These are phyloP conservation scores for Forbesichthys agassizii DNA, from an alignment of 2,113 vertebrate species.

Conservation along the genomic window DNA sequence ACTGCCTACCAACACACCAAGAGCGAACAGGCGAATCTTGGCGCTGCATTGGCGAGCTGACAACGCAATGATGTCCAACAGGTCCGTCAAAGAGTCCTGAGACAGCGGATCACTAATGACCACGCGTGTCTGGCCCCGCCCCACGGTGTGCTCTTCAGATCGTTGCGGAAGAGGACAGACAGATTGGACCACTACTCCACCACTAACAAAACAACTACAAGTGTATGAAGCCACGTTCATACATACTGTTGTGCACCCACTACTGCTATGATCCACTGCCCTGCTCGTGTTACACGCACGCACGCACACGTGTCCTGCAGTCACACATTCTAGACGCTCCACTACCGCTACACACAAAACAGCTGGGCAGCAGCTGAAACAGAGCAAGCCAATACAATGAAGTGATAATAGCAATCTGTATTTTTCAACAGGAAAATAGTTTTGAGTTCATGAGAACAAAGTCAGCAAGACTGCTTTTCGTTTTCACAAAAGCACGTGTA, in stretches of 20 bases:
- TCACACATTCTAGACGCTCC: conserved; percentile 50
- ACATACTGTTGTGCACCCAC: conserved; percentile 47
- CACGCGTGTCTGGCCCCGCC: conserved; percentile 64
- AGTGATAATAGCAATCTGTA: conserved; percentile 43
- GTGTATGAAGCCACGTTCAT: conserved; percentile 64
- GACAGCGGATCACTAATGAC: conserved; percentile 76
- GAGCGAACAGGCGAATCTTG: conserved; percentile 56
- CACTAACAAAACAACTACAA: conserved; percentile 71
- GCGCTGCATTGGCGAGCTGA: conserved; percentile 33
- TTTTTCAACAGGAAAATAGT: conserved; percentile 18
- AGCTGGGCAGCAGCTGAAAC: conserved; percentile 71
- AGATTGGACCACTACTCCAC: conserved; percentile 71
- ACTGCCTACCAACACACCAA: conserved; percentile 67
- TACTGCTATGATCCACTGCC: conserved; percentile 38
- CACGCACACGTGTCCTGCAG: conserved; percentile 31
- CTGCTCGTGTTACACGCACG: conserved; percentile 14
- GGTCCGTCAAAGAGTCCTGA: conserved; percentile 70
- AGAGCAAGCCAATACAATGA: conserved; percentile 66
- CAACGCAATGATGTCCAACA: conserved; percentile 55
- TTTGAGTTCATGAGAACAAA: conserved; percentile 5
- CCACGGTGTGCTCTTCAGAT: conserved; percentile 57
- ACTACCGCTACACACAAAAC: conserved; percentile 67
- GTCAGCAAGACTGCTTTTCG: background rate
- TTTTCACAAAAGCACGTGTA: background rate
- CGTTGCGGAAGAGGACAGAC: conserved; percentile 60